A percentile compares a stretch with the other conserved stretches of the same genome.
These are phyloP conservation scores for Eunapius fragilis DNA, from an alignment of 37 sponge, comb jelly and placozoan genomes.

Conservation along the genomic window DNA sequence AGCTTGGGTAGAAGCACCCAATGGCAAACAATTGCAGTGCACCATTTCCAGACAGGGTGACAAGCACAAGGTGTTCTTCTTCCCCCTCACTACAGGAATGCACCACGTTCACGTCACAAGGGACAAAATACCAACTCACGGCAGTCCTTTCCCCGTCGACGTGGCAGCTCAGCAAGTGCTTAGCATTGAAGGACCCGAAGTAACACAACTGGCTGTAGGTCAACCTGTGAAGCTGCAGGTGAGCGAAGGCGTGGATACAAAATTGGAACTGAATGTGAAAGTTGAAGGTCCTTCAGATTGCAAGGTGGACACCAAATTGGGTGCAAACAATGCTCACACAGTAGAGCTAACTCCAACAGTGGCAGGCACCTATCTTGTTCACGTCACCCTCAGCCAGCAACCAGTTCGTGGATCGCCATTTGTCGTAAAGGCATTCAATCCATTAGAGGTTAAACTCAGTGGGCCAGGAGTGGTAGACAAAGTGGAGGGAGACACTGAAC, in stretches of 20 bases:
- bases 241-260: slow-evolving; percentile 37
- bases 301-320: slow-evolving; percentile 22
- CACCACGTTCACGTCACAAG: too few relatives aligned
- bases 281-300: slow-evolving; percentile 62
- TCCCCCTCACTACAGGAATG: too few relatives aligned
- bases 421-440: slow-evolving; percentile 55
- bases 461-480: slow-evolving; percentile 56
- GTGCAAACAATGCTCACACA: slow-evolving; percentile 16
- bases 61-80: too few relatives aligned
- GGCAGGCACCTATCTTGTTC: slow-evolving; percentile 54
- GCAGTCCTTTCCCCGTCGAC: too few relatives aligned
- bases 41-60: too few relatives aligned
- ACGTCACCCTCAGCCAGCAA: slow-evolving; percentile 45
- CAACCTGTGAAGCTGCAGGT: slow-evolving; percentile 41
- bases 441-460: slow-evolving; percentile 32
- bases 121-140: too few relatives aligned
- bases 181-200: slow-evolving; percentile 33
- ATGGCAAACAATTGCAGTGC: too few relatives aligned
- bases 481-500: slow-evolving; percentile 46
- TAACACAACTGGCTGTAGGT: slow-evolving; percentile 19
- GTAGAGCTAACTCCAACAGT: slow-evolving; percentile 56
- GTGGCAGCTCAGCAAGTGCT: too few relatives aligned
- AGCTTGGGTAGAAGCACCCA: too few relatives aligned
- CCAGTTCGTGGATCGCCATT: slow-evolving; percentile 53
- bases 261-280: slow-evolving; percentile 49